A percentile compares a stretch with the other conserved stretches of the same genome.
Evolutionary conservation across 53 echinoderm and acorn worm species (phyloP).

Genomic region (Pentamera pediparva): DNA sequence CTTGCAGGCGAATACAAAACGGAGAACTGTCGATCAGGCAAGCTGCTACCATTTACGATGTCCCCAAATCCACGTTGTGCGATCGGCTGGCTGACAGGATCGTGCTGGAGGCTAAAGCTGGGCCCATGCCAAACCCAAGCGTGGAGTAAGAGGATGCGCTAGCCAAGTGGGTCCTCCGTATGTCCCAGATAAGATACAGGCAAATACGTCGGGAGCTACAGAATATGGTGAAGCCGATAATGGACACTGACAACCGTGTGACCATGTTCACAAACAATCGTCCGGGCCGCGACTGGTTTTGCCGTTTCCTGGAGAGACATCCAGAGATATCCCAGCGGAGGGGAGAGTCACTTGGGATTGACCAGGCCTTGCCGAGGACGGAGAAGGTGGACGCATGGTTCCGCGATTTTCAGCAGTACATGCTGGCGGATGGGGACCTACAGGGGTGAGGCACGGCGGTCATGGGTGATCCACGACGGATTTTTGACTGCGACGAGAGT

Average conservation of each 20-base stretch:
- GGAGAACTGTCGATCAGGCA: too few relatives aligned
- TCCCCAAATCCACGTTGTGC: constrained; percentile 4
- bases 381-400: constrained; percentile 3
- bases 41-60: background rate
- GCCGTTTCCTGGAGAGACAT: background rate
- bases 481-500: constrained; percentile 24
- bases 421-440: background rate
- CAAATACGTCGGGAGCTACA: background rate
- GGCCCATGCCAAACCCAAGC: background rate
- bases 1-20: background rate
- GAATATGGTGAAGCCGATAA: too few relatives aligned
- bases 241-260: too few relatives aligned
- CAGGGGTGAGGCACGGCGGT: background rate
- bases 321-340: background rate
- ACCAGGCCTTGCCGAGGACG: background rate
- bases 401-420: background rate
- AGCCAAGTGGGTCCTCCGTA: background rate
- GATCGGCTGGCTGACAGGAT: background rate
- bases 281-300: too few relatives aligned
- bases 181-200: background rate
- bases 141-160: background rate
- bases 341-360: background rate
- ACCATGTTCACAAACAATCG: too few relatives aligned
- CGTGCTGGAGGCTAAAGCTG: background rate
- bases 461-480: constrained; percentile 1